Conservation (phyloP, 2,113 vertebrate species). For the Nipponia nippon region DNA sequence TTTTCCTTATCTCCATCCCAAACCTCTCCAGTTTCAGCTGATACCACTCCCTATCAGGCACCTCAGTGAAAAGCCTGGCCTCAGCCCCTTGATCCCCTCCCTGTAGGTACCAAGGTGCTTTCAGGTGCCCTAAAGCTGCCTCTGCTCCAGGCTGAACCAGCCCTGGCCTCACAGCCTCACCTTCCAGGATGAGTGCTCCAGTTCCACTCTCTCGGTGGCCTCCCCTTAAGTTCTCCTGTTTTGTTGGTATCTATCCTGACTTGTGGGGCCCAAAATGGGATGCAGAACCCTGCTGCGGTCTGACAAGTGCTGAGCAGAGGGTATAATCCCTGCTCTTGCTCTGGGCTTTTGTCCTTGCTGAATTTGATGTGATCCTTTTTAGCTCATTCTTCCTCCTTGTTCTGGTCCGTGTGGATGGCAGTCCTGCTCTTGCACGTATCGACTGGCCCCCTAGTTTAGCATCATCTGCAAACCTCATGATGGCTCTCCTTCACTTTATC, state of each 20-base stretch:
- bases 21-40: neutral
- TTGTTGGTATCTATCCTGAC: neutral
- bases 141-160: neutral
- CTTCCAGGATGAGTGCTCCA: rapidly evolving
- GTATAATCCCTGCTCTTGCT: neutral
- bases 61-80: rapidly evolving
- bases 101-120: neutral
- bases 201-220: no score
- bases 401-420: neutral
- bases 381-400: neutral
- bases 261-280: neutral
- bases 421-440: neutral
- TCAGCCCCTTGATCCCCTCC: neutral
- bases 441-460: rapidly evolving
- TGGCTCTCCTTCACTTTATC: neutral
- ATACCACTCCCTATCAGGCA: neutral
- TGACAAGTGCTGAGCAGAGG: neutral
- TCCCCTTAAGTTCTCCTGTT: neutral
- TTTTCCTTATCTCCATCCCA: neutral
- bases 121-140: no score
- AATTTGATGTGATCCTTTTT: neutral
- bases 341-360: neutral
- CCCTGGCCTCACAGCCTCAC: no score
- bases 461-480: rapidly evolving
- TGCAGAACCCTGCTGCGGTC: neutral